Base-by-base conservation (phyloP, 2,888 invertebrate genomes). In the Deroplatys truncata region DNA sequence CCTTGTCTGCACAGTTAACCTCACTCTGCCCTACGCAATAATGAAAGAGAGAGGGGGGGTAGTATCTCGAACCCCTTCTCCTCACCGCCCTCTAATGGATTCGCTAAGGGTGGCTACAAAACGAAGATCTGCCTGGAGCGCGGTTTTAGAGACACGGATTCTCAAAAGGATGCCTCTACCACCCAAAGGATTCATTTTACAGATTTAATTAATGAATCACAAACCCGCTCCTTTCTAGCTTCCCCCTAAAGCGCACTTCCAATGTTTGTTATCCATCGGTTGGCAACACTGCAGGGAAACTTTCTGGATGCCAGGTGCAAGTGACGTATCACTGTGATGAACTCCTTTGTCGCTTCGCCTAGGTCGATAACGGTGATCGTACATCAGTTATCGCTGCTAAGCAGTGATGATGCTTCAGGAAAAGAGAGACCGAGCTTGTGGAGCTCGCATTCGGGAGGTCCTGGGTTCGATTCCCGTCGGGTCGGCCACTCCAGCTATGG, bases 151-250 rank as follows among this genome's bases (percentile, higher is more conserved):
- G 25, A 16, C 16, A 20, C 56, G 56, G 20, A 25, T 16, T 72
- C 25, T 25, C 25, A 16, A 72, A 72, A 72, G 56, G 56, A 72
- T 72, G 56, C 56, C 56, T 72, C 25, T 9, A 20, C 87, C 83
- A 83, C 87, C 82, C 87, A 83, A 87, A 82, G 87, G 87, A 87
- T 87, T 83, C 87, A 87, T 87, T 87, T 87, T 35, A 82, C 87
- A 87, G 87, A 87, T 87, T 87, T 87, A 87, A 87, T 87, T 87
- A 87, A 87, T 87, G 87, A 87, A 87, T 87, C 85, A 43, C 28
- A 85, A 85, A 85, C 85, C 85, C n/a, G 25, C 29, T 28, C 49
- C 35, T 49, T 35, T 49, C 25, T n/a, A 20, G 31, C 15, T 49
- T 20, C 20, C 28, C 35, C 31, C 20, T 85, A 15, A 31, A n/a